Evolutionary conservation across 2,113 vertebrate species (phyloP), one percentile per base, ranked within the genome.

Genomic region (Rhineura floridana): DNA sequence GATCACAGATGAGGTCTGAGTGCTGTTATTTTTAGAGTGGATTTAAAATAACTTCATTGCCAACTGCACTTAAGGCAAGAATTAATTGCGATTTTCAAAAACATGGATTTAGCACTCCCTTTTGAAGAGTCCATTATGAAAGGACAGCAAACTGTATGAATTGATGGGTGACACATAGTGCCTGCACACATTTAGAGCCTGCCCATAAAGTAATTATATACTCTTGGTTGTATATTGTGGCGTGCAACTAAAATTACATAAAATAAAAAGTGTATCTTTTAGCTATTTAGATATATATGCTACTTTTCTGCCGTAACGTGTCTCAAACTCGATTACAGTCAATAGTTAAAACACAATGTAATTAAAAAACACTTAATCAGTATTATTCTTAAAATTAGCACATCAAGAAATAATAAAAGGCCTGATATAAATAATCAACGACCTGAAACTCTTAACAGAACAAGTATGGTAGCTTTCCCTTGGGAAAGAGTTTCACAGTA

Each of bases 1-100:
- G 55, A 93, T 67, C 85, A 83, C 92, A 92, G 80, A 0, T 1
- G 55, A 91, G 73, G 90, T 33, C 69, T 69, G 88, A 92, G 84
- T 2, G 63, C 90, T 87, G 89, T 83, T 95, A 94, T 95, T 96
- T 85, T 95, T 95, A 93, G 94, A 90, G n/a, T 89, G 82, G 88
- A 46, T 88, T 91, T 59, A 96, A 94, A 95, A 95, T 96, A 95
- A 93, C 91, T 95, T 88, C 88, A 78, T 0, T 89, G 90, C 70
- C 42, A 88, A 59, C 28, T 93, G 87, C 85, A 93, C 90, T 88
- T 91, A 85, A 83, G 89, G 81, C 90, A 81, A 92, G 91, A 81
- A 92, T 94, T 94, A 95, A 93, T 93, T 91, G 93, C 89, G 78
- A 70, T 94, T 87, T 92, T 88, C 87, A 30, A 76, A 76, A 90